Evolutionary conservation across 2,797 vertebrate genomes (phyloP).

Genomic region (Spinibarbus caldwelli): DNA sequence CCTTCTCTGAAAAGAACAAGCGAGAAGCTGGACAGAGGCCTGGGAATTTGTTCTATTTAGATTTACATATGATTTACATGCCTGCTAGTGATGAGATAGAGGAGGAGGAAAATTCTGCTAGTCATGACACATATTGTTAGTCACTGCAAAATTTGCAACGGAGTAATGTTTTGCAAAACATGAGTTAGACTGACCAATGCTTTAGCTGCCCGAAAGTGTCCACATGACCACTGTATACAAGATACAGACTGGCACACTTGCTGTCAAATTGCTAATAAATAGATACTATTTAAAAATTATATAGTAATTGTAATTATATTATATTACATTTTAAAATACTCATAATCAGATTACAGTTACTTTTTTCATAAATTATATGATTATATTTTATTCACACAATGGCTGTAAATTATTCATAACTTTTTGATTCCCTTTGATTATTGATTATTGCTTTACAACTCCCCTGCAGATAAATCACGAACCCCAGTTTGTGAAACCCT

Average conservation of each 20-base stretch:
- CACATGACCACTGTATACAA: neutral
- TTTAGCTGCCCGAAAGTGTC: neutral
- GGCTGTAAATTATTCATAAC: no score
- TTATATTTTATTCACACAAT: no score
- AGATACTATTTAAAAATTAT: neutral
- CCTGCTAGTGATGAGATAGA: constrained; percentile 18
- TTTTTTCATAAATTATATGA: no score
- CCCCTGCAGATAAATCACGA: no score
- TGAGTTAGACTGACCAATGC: neutral
- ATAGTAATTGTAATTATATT: no score
- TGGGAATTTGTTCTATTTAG: neutral
- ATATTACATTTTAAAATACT: no score
- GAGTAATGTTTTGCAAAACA: neutral
- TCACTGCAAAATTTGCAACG: neutral
- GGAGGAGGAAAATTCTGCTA: neutral
- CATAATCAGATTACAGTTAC: no score
- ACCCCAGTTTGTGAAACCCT: no score
- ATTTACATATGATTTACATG: constrained; percentile 42
- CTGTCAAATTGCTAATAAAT: neutral
- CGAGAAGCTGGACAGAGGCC: neutral
- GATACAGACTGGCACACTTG: neutral
- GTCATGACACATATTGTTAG: neutral
- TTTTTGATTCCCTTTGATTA: no score
- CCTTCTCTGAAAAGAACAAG: neutral
- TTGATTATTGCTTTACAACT: no score